Percentiles rank a stretch among this genome's conserved stretches.
phyloP scores from a whole-genome alignment of 2,888 invertebrate species.

The Leptinotarsa tumamoca region DNA sequence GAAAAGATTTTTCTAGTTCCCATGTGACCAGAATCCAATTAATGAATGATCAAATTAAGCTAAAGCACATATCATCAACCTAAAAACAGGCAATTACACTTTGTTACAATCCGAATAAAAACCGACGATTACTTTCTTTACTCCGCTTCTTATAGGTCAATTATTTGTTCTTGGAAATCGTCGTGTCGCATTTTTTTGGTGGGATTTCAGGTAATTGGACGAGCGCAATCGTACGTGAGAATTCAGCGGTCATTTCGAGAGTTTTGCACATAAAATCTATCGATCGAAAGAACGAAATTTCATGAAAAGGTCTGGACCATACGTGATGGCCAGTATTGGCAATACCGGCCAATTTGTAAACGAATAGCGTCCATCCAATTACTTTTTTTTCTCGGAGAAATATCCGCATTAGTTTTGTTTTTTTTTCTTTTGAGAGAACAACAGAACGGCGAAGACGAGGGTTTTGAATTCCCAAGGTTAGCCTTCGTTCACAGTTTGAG shows the following conservation, averaged over 20 bases:
- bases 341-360: constrained; percentile 58
- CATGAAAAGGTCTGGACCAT: constrained; percentile 35
- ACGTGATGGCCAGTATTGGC: constrained; percentile 51
- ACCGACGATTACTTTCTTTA: constrained; percentile 37
- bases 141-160: constrained; percentile 41
- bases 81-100: constrained; percentile 36
- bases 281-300: constrained; percentile 48
- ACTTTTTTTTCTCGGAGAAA: constrained; percentile 25
- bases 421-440: neutral
- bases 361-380: constrained; percentile 51
- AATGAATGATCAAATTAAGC: constrained; percentile 19
- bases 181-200: constrained; percentile 36
- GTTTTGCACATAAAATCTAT: constrained; percentile 50
- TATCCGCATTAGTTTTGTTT: constrained; percentile 24
- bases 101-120: constrained; percentile 39
- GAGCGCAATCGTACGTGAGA: constrained; percentile 47
- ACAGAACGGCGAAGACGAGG: constrained; percentile 1
- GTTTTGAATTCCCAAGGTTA: too few relatives aligned
- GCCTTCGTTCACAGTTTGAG: neutral
- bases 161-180: constrained; percentile 42
- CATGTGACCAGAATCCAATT: constrained; percentile 13
- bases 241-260: constrained; percentile 48
- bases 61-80: constrained; percentile 29
- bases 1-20: neutral
- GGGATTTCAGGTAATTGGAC: constrained; percentile 45